phyloP scores from a whole-genome alignment of 2,113 vertebrate genomes.

The Opisthocomus hoazin region DNA sequence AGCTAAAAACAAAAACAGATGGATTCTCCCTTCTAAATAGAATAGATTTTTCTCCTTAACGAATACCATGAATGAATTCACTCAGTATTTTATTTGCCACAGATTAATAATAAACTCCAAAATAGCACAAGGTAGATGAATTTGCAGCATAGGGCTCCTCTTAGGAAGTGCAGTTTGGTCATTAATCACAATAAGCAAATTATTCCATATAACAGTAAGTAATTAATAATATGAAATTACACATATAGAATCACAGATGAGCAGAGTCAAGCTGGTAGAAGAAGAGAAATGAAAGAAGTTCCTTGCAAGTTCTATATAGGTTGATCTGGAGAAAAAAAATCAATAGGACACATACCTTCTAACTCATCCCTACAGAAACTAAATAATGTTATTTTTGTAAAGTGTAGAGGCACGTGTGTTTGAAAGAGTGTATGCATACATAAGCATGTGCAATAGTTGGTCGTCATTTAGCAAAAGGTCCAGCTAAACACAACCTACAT shows the following conservation, averaged over 20 bases:
- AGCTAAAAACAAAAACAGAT: neutral
- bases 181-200: neutral
- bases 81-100: neutral
- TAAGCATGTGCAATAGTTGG: neutral
- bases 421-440: neutral
- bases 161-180: neutral
- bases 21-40: neutral
- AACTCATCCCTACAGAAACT: neutral
- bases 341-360: neutral
- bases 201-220: neutral
- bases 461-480: neutral
- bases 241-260: neutral
- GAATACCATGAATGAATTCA: neutral
- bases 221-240: neutral
- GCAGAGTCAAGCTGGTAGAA: neutral
- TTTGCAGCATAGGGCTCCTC: neutral
- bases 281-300: neutral
- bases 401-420: neutral
- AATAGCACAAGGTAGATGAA: neutral
- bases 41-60: neutral
- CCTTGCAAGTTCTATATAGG: neutral
- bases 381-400: neutral
- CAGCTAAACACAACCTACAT: neutral
- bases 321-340: neutral
- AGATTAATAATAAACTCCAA: neutral